Conservation (phyloP, 35 echinoderm and acorn worm genomes). For the Lytechinus variegatus region DNA sequence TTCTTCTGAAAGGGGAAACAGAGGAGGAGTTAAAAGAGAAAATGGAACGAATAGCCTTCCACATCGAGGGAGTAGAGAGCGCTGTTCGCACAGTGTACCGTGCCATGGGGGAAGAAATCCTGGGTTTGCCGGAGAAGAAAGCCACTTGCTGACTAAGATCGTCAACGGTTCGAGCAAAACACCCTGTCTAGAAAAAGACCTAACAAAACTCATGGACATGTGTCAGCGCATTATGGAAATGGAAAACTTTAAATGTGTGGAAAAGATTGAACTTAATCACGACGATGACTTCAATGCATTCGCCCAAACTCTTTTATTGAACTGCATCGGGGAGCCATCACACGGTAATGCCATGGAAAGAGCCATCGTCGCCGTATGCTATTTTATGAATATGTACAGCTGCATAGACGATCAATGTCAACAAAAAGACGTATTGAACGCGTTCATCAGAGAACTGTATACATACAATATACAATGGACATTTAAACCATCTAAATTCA, state of each 20-base stretch:
- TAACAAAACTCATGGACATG: neutral
- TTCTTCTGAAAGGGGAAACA: neutral
- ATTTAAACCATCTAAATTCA: too few relatives aligned
- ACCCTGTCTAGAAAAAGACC: neutral
- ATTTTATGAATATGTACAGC: neutral
- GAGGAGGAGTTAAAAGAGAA: neutral
- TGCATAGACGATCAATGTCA: neutral
- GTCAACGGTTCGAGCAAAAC: too few relatives aligned
- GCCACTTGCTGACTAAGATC: too few relatives aligned
- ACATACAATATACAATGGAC: neutral
- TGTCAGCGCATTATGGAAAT: neutral
- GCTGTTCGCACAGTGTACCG: conserved; percentile 17
- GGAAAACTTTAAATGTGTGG: neutral
- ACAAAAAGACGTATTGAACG: neutral
- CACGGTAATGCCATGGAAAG: neutral
- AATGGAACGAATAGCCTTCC: neutral
- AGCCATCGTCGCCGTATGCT: neutral
- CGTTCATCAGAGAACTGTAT: neutral
- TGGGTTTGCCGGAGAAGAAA: neutral
- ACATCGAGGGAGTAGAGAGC: neutral
- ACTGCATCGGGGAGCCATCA: neutral
- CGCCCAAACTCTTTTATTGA: neutral
- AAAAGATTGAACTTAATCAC: neutral
- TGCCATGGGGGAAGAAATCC: neutral
- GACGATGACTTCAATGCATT: neutral